Conservation (phyloP, 2,797 vertebrate species). For the Botia kubotai region DNA sequence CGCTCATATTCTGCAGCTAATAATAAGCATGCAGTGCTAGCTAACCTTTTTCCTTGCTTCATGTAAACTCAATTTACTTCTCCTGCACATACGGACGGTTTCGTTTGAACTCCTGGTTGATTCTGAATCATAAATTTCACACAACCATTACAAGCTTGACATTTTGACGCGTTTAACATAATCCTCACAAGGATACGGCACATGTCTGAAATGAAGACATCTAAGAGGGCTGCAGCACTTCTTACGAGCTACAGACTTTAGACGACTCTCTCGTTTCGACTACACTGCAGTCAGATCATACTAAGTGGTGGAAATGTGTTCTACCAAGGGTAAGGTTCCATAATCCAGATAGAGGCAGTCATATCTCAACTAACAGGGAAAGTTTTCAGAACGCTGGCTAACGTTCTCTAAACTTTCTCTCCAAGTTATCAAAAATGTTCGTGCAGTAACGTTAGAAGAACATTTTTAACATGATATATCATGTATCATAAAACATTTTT, state of each 20-base stretch:
- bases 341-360: not conserved
- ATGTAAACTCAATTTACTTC: conserved; percentile 33
- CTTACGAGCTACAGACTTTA: conserved; percentile 25
- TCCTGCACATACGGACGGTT: conserved; percentile 2
- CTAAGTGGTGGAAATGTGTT: not conserved
- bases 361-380: not conserved
- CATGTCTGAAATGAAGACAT: conserved; percentile 49
- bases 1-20: conserved; percentile 1
- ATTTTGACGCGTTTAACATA: conserved; percentile 54
- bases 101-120: conserved; percentile 39
- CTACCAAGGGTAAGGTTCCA: not conserved
- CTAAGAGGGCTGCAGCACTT: conserved; percentile 21
- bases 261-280: conserved; percentile 23
- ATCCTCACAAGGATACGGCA: conserved; percentile 35
- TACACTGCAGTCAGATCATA: conserved; percentile 34
- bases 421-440: too few relatives aligned
- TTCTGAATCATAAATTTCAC: conserved; percentile 48
- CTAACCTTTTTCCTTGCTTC: conserved; percentile 12
- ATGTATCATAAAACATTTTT: too few relatives aligned
- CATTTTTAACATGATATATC: too few relatives aligned
- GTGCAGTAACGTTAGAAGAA: too few relatives aligned
- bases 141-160: conserved; percentile 44
- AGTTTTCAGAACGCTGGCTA: too few relatives aligned
- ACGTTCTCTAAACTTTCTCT: too few relatives aligned
- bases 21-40: not conserved